Evolutionary conservation across 2,888 invertebrate genomes (phyloP), one percentile per base, ranked within the genome.

Genomic region (Calliopum simillimum): DNA sequence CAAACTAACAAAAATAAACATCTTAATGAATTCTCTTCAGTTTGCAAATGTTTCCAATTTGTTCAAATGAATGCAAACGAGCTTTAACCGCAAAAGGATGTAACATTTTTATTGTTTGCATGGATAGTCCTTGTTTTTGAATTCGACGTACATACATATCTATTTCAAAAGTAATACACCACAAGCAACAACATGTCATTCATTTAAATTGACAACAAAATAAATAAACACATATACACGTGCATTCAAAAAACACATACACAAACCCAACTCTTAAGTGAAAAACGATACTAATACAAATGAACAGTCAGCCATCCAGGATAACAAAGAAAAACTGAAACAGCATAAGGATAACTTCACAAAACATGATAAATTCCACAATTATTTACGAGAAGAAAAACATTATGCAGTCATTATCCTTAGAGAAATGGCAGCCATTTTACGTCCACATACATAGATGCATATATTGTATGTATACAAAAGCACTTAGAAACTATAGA

Each of bases 321-420:
- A 56, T 25, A 56, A 56, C 56, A 56, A 56, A 25, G 56, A 44
- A 13, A 21, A 23, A 56, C 13, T n/a, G 25, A 56, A 25, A 49
- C 3, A 63, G 25, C 64, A 53, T 21, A 51, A 51, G 62, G 51
- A 33, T 51, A 53, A 64, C 51, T 23, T 44, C 55, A 65, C 23
- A 53, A 44, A 55, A 55, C 65, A 65, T 55, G 55, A 65, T 65
- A 55, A 65, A 65, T 65, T 53, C 55, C 64, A 62, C 72, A 70
- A 72, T 72, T 70, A 72, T 63, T 68, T 72, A 68, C 67, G 64
- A 72, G 69, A 72, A 63, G 64, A 53, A 64, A 68, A 58, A 44
- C 70, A 68, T 70, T 64, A 69, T 68, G 67, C 56, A 63, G 70
- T 64, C 70, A 70, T 72, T 72, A 72, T 72, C 68, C 70, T 68